These are phyloP conservation scores for cattle (Bos taurus) DNA, from an alignment of 2,113 vertebrate genomes.

Conservation along the genomic window DNA sequence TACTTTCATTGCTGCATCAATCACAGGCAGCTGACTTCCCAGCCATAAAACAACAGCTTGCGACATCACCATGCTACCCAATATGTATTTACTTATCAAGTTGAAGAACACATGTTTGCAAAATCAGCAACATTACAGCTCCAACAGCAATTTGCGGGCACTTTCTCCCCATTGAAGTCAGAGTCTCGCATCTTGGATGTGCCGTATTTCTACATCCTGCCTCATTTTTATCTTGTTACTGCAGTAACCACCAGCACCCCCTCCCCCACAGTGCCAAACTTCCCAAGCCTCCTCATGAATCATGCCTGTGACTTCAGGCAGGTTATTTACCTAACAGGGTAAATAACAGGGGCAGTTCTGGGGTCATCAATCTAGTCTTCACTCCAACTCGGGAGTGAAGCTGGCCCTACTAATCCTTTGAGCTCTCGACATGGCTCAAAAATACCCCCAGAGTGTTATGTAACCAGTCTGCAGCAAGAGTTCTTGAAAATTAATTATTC, in stretches of 20 bases:
- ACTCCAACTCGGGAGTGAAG: background rate
- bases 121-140: constrained; percentile 64
- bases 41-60: constrained; percentile 78
- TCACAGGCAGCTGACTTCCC: constrained; percentile 76
- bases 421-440: background rate
- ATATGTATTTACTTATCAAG: constrained; percentile 71
- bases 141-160: background rate
- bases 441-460: background rate
- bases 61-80: constrained; percentile 73
- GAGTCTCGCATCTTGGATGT: fast-evolving
- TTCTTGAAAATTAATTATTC: background rate
- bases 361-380: background rate
- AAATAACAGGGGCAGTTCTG: background rate
- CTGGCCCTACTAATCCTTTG: background rate
- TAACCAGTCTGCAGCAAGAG: background rate
- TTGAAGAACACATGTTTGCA: constrained; percentile 67
- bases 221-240: background rate
- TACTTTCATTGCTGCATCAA: constrained; percentile 76
- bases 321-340: background rate
- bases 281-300: background rate
- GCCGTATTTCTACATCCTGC: background rate
- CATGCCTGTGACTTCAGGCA: background rate
- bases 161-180: background rate
- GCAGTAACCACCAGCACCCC: background rate
- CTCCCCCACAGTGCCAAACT: background rate